Percentiles rank a stretch among this genome's conserved stretches.
Conservation (phyloP, 2,888 invertebrate species). For the Tricholauxania praeusta region DNA sequence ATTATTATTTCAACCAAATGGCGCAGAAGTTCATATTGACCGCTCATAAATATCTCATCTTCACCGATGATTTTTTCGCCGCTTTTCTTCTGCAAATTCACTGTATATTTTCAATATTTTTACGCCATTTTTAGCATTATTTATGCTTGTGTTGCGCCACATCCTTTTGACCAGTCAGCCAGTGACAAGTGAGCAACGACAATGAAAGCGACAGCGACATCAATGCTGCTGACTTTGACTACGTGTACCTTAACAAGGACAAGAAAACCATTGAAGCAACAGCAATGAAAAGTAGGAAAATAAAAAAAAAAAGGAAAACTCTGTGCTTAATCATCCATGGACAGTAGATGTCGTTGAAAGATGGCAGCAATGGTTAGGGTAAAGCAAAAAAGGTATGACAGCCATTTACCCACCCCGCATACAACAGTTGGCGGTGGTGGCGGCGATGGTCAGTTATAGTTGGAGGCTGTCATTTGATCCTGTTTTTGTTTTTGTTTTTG, state of each 20-base stretch:
- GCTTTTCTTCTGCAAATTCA: background rate
- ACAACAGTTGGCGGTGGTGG: no score
- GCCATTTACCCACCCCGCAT: no score
- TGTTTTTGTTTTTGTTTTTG: conserved; percentile 17
- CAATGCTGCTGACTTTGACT: no score
- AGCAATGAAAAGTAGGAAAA: no score
- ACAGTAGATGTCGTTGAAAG: background rate
- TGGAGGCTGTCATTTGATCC: background rate
- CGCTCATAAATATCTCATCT: no score
- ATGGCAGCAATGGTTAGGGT: background rate
- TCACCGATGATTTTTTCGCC: background rate
- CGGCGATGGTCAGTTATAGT: background rate
- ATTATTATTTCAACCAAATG: no score
- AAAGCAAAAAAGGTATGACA: no score
- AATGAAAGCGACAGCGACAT: background rate
- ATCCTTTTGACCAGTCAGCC: background rate
- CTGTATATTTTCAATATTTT: background rate
- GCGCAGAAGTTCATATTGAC: no score
- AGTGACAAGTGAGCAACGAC: conserved; percentile 4
- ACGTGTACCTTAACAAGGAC: no score
- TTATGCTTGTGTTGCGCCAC: conserved; percentile 4
- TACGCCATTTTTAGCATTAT: background rate
- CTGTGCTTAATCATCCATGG: conserved; percentile 14
- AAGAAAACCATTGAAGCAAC: no score
- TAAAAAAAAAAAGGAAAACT: background rate